Percentiles rank a stretch among this genome's conserved stretches.
These are phyloP conservation scores for Asbolus verrucosus DNA, from an alignment of 1,140 invertebrate genomes.

Conservation along the genomic window DNA sequence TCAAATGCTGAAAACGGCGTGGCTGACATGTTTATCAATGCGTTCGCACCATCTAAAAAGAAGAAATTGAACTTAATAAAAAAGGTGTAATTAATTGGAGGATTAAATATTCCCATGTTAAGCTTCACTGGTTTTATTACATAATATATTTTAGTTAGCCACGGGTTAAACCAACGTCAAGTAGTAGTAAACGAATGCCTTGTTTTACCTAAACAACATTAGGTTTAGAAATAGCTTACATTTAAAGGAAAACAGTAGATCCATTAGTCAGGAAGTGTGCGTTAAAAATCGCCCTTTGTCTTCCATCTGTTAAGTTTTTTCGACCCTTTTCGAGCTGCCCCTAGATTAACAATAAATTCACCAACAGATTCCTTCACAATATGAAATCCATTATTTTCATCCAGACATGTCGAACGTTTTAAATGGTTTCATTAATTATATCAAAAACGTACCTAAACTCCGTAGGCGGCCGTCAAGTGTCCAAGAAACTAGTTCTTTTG, in stretches of 20 bases:
- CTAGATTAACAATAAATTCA: constrained; percentile 27
- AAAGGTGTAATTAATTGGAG: constrained; percentile 29
- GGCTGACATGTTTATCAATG: constrained; percentile 11
- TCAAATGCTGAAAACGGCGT: constrained; percentile 23
- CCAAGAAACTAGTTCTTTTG: not conserved
- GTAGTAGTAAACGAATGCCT: constrained; percentile 40
- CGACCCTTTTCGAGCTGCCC: constrained; percentile 17
- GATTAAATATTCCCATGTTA: constrained; percentile 32
- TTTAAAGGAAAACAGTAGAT: constrained; percentile 39
- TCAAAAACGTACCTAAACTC: constrained; percentile 5
- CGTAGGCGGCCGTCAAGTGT: constrained; percentile 7
- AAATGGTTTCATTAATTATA: too few species aligned
- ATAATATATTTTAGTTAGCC: constrained; percentile 22
- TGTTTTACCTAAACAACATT: constrained; percentile 44
- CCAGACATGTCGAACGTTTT: constrained; percentile 1
- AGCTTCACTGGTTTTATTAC: constrained; percentile 25
- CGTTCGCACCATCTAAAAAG: constrained; percentile 21
- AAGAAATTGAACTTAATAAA: not conserved
- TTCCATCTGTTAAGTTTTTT: constrained; percentile 32
- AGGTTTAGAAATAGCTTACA: constrained; percentile 41
- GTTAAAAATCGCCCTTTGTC: constrained; percentile 43
- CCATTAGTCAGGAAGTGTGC: constrained; percentile 33
- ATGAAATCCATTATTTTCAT: constrained; percentile 16
- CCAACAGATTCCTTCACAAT: constrained; percentile 19
- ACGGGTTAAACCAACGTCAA: constrained; percentile 26